phyloP scores from a whole-genome alignment of 2,113 vertebrate species.

The Sinosuthora webbiana region DNA sequence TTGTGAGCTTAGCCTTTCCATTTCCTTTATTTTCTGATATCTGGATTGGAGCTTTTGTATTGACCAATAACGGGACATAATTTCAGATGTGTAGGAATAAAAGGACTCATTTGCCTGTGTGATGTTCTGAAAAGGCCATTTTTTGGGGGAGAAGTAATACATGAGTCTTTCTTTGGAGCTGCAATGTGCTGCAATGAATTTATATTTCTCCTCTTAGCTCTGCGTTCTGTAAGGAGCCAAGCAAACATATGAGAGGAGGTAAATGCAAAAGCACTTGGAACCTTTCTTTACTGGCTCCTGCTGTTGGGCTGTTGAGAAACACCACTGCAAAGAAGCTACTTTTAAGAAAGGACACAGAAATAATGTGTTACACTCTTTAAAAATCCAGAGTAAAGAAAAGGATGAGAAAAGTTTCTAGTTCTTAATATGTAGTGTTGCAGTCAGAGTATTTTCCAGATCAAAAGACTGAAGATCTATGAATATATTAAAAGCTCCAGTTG shows the following conservation, averaged over 20 bases:
- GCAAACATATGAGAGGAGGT: not conserved
- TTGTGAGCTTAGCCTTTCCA: not conserved
- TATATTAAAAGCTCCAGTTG: not conserved
- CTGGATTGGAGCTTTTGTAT: not conserved
- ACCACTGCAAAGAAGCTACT: not conserved
- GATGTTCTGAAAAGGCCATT: not conserved
- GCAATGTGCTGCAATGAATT: not conserved
- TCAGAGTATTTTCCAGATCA: not conserved
- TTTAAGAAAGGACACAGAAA: not conserved
- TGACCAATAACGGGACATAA: not conserved
- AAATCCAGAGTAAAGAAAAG: not conserved
- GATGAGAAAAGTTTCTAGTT: not conserved
- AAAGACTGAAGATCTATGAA: not conserved
- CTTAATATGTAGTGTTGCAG: fast-evolving
- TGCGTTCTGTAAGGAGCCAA: not conserved
- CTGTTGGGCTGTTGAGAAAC: not conserved
- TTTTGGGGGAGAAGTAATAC: not conserved
- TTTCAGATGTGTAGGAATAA: not conserved
- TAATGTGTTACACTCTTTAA: not conserved
- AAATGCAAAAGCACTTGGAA: not conserved
- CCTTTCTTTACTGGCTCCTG: not conserved
- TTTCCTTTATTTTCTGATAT: not conserved
- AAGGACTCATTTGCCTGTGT: not conserved
- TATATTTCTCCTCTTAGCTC: not conserved
- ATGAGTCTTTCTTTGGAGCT: not conserved